These are phyloP conservation scores for Hirundo rustica DNA, from an alignment of 2,797 vertebrate species.

Conservation along the genomic window DNA sequence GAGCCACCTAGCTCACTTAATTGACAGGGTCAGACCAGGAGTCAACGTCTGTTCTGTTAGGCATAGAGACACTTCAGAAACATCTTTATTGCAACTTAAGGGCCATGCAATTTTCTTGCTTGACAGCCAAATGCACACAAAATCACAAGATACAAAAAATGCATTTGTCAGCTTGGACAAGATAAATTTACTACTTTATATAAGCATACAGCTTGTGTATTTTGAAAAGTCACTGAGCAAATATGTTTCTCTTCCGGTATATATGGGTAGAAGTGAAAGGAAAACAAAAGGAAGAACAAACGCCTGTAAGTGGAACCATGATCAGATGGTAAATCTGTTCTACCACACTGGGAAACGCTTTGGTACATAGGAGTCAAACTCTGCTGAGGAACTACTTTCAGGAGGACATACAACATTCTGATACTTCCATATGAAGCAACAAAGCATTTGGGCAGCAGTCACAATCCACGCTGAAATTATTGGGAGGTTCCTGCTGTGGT, in stretches of 20 bases:
- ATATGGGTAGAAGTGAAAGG: background rate
- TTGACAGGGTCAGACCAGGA: background rate
- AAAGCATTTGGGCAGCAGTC: background rate
- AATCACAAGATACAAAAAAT: background rate
- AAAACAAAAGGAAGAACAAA: background rate
- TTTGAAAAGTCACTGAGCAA: background rate
- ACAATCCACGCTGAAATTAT: background rate
- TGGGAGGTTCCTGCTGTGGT: background rate
- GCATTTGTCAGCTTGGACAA: background rate
- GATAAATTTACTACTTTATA: slow-evolving; percentile 7
- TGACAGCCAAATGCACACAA: background rate
- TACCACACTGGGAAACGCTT: background rate
- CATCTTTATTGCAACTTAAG: background rate
- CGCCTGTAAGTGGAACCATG: background rate
- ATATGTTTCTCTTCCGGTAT: background rate
- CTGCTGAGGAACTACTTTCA: background rate
- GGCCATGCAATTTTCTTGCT: background rate
- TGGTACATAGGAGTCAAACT: background rate
- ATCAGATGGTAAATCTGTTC: background rate
- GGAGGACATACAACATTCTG: background rate
- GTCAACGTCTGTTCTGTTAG: background rate
- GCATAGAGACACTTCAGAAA: background rate
- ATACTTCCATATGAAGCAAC: background rate
- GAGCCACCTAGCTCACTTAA: background rate
- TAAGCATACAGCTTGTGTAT: background rate